phyloP scores from a whole-genome alignment of 2,888 invertebrate species.

The Epistrophe eligans region DNA sequence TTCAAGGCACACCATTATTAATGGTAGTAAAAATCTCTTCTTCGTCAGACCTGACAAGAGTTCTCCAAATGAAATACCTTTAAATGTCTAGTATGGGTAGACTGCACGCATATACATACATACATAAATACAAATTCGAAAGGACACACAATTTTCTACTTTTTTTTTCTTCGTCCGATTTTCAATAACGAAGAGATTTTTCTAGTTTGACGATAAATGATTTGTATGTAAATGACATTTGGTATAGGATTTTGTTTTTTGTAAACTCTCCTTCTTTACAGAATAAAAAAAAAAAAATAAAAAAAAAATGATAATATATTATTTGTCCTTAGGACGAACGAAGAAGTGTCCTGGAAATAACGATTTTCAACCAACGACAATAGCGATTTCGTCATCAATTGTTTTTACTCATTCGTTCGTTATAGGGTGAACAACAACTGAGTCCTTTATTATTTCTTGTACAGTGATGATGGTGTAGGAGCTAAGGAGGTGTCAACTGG shows the following conservation, averaged over 20 bases:
- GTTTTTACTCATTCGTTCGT: slow-evolving; percentile 27
- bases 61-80: slow-evolving; percentile 1
- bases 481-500: neutral
- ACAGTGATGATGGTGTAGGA: neutral
- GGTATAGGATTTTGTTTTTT: neutral
- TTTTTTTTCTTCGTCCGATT: neutral
- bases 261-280: neutral
- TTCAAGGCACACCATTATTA: neutral
- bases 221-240: slow-evolving; percentile 33
- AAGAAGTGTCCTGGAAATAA: slow-evolving; percentile 6
- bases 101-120: neutral
- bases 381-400: slow-evolving; percentile 28
- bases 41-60: neutral
- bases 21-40: slow-evolving; percentile 4
- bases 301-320: slow-evolving; percentile 3
- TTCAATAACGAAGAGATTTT: slow-evolving; percentile 31
- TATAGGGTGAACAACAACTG: neutral
- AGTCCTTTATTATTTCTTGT: slow-evolving; percentile 12
- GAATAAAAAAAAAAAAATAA: neutral
- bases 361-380: slow-evolving; percentile 2
- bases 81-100: neutral
- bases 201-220: slow-evolving; percentile 22
- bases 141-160: slow-evolving; percentile 21
- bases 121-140: neutral
- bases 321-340: slow-evolving; percentile 10